Conservation (phyloP, 92 coral and sea anemone genomes). For the Chrysogorgia sp. region DNA sequence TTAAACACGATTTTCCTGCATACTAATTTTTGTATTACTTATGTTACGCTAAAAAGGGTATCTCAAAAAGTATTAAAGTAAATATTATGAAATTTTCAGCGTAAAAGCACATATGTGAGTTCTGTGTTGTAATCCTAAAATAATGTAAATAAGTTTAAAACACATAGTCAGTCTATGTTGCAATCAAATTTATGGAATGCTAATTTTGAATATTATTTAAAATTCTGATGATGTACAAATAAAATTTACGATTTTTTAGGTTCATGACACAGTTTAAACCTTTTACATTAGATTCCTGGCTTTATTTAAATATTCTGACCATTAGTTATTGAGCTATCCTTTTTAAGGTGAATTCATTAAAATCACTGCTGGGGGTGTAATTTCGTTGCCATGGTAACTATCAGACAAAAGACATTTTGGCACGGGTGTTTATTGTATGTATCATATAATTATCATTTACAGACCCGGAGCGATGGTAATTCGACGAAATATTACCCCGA, state of each 20-base stretch:
- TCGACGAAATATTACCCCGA: too few species aligned
- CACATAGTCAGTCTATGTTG: background rate
- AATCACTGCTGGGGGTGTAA: conserved; percentile 27
- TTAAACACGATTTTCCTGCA: conserved; percentile 9
- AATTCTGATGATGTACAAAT: background rate
- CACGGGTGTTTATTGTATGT: background rate
- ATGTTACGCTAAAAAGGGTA: conserved; percentile 18
- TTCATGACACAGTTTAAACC: conserved; percentile 42
- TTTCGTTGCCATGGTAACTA: conserved; percentile 46
- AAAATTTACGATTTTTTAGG: conserved; percentile 8
- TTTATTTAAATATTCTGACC: background rate
- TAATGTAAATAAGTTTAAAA: background rate
- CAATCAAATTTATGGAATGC: background rate
- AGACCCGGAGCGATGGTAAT: too few species aligned
- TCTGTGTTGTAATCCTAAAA: conserved; percentile 2
- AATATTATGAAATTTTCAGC: conserved; percentile 13
- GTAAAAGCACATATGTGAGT: background rate
- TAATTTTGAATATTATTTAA: background rate
- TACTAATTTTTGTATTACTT: conserved; percentile 12
- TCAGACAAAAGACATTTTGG: background rate
- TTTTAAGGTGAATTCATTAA: conserved; percentile 24
- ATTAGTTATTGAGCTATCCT: conserved; percentile 18
- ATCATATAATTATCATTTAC: background rate
- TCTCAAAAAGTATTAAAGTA: conserved; percentile 1
- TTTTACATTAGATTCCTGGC: conserved; percentile 1